Evolutionary conservation across 2,797 vertebrate genomes (phyloP), one percentile per base, ranked within the genome.

Genomic region (Acipenser ruthenus): DNA sequence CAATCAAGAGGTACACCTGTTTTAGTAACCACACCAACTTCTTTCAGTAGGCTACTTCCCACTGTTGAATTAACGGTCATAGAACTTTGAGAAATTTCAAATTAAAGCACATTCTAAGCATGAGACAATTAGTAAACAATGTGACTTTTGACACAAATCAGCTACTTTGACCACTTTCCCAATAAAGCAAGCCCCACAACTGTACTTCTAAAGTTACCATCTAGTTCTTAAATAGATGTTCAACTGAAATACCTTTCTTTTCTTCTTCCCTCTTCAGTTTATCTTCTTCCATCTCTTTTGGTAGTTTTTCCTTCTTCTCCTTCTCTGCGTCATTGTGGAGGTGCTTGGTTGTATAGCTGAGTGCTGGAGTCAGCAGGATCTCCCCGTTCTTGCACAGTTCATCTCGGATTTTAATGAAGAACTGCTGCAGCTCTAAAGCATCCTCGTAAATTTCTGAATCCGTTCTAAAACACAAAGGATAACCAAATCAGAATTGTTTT

Each of bases 371-470:
- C 79, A 99, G 90, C 72, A 99, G 83, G 77, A 99, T 98, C 84
- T 99, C 97, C 52, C 97, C 97, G 0, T 99, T 99, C 84, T 99
- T 99, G 79, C 97, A 99, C 71, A 99, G 88, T 63, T 99, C 96
- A 69, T 99, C 97, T 75, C 97, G 86, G 76, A 99, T 99, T 69
- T 94, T 93, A 79, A 98, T 97, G 69, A 99, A 94, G 79, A 99
- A 99, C 79, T 98, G 95, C 76, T 99, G 96, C 75, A 99, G 92
- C 79, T 99, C 97, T 10, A 98, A 95, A 0, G 97, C 93, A 75
- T 99, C 97, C 74, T 99, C 97, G 1, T 96, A 99, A 78, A 99
- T 99, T 87, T 99, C 96, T 0, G 96, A 99, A 83, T 99, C 96
- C 49, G 95, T 98, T 85, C 94, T 91, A 72, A 62, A 61, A 67